A percentile compares a stretch with the other conserved stretches of the same genome.
Evolutionary conservation across 1,140 invertebrate genomes (phyloP).

Genomic region (Meloidogyne floridensis): DNA sequence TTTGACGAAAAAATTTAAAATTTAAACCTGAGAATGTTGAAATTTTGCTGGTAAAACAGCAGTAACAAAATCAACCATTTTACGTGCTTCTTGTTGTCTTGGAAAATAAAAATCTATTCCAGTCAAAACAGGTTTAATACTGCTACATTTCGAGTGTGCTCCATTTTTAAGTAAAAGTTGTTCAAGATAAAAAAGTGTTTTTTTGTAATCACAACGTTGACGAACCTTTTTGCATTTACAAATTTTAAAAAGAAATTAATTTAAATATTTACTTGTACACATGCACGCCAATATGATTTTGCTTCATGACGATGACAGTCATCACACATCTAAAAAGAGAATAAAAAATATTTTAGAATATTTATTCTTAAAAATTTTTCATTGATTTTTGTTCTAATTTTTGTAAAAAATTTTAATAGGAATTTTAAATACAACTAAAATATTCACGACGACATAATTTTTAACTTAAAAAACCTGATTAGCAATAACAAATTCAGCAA

Average conservation of each 20-base stretch:
- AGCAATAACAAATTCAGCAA: conserved; percentile 87
- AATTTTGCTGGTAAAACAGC: conserved; percentile 77
- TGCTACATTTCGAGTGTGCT: conserved; percentile 76
- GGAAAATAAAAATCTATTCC: conserved; percentile 94
- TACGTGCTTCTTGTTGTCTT: conserved; percentile 84
- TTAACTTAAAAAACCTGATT: conserved; percentile 71
- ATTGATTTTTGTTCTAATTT: not conserved
- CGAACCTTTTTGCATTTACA: conserved; percentile 66
- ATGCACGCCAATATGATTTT: conserved; percentile 93
- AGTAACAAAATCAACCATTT: conserved; percentile 90
- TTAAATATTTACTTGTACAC: conserved; percentile 70
- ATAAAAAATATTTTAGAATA: not conserved
- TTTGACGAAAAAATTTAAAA: conserved; percentile 67
- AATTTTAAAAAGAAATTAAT: not conserved
- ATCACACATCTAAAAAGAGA: conserved; percentile 78
- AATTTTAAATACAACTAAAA: too few relatives aligned
- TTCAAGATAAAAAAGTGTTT: conserved; percentile 97
- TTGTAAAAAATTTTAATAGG: not conserved
- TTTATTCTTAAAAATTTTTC: not conserved
- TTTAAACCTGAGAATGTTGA: conserved; percentile 61
- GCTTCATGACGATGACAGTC: conserved; percentile 94
- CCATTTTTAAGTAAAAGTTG: conserved; percentile 94
- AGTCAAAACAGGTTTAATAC: conserved; percentile 88
- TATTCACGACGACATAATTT: too few relatives aligned
- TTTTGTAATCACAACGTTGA: conserved; percentile 82